Base-by-base conservation (phyloP, 2,888 invertebrate genomes). In the Brenthis ino region DNA sequence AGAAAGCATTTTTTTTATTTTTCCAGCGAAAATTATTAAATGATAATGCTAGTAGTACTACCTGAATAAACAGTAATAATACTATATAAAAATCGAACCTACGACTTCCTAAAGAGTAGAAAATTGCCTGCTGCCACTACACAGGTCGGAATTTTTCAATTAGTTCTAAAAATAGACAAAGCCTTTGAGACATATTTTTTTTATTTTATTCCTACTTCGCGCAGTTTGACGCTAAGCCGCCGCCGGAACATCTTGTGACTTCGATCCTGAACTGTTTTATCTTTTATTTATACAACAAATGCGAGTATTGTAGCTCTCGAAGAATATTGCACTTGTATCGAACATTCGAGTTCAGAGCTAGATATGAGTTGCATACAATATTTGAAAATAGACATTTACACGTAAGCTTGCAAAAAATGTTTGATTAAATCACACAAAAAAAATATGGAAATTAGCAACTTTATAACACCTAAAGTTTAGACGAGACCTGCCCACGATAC, bases 271-370 rank as follows among this genome's bases (percentile, higher is more conserved):
- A 43, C 11, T 43, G 37, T 43, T 47, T 65, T 57, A 51, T 47
- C 60, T 65, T 61, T 53, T 61, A 53, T 65, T 65, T 57, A 61
- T 61, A 51, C 14, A 53, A 61, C 65, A 67, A 67, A 60, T 55
- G 58, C 58, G 33, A 60, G 48, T 13, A 55, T 60, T 67, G 54
- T 33, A 43, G 37, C 37, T 43, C 11, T 8, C 66, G 16, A 11
- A 16, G 2, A 50, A 3, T 67, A 61, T 50, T 67, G 67, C 20
- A 50, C 50, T 55, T 60, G 48, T 55, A 61, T 43, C 48, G 48
- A 20, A 13, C 48, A 50, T 33, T 56, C 37, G 16, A 33, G n/a
- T 20, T n/a, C 16, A 8, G 20, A n/a, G 47, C 3, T 57, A n/a
- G 12, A 14, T n/a, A 3, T 24, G 20, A 14, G 28, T 51, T 57